Evolutionary conservation across 2,888 invertebrate genomes (phyloP).

Genomic region (Zaprionus obscuricornis): DNA sequence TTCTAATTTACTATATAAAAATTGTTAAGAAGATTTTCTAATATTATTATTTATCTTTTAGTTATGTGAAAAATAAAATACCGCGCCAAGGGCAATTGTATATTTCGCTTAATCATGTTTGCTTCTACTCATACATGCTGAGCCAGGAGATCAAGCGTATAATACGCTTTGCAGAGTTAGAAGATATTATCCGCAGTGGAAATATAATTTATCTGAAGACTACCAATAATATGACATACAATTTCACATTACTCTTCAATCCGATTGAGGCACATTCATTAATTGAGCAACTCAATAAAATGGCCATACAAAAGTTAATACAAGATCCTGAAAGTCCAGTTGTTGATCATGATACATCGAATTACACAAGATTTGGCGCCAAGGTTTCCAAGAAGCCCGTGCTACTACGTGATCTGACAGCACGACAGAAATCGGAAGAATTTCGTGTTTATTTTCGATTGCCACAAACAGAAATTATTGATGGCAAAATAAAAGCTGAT

Average conservation of each 20-base stretch:
- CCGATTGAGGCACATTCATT: slow-evolving; percentile 94
- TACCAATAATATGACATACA: slow-evolving; percentile 91
- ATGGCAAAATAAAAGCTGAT: slow-evolving; percentile 93
- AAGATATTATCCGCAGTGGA: slow-evolving; percentile 90
- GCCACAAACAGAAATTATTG: slow-evolving; percentile 95
- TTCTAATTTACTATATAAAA: background rate
- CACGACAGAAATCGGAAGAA: slow-evolving; percentile 95
- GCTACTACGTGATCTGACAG: slow-evolving; percentile 96
- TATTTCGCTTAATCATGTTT: slow-evolving; percentile 97
- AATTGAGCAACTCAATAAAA: slow-evolving; percentile 97
- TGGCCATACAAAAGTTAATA: slow-evolving; percentile 94
- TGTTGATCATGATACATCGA: slow-evolving; percentile 94
- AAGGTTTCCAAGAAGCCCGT: slow-evolving; percentile 96
- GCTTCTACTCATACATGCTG: slow-evolving; percentile 97
- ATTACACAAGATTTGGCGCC: slow-evolving; percentile 90
- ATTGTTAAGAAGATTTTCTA: background rate
- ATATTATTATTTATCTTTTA: slow-evolving; percentile 82
- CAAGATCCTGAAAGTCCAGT: slow-evolving; percentile 95
- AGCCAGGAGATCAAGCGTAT: slow-evolving; percentile 94
- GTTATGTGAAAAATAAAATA: slow-evolving; percentile 96
- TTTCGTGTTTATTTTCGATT: slow-evolving; percentile 93
- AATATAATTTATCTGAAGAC: slow-evolving; percentile 93
- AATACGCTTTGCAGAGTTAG: slow-evolving; percentile 90
- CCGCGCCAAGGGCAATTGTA: slow-evolving; percentile 99
- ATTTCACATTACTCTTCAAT: slow-evolving; percentile 95